Conservation (phyloP, 2,888 invertebrate species). For the Branchellion lobata region DNA sequence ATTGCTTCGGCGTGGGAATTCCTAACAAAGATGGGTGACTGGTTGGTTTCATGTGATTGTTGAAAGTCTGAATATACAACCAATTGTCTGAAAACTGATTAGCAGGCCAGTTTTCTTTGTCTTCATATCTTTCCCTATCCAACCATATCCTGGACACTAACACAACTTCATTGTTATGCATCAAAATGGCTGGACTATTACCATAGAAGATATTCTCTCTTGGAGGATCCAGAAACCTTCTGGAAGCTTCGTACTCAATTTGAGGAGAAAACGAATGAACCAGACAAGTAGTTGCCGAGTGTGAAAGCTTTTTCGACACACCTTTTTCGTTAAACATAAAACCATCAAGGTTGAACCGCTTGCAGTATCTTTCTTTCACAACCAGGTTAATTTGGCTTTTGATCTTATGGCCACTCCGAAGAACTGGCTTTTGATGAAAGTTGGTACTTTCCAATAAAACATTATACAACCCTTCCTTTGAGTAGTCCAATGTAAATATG, state of each 20-base stretch:
- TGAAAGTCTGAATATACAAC: slow-evolving; percentile 53
- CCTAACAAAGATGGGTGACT: slow-evolving; percentile 53
- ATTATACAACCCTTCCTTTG: too few relatives aligned
- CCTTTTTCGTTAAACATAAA: slow-evolving; percentile 51
- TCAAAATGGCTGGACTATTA: slow-evolving; percentile 54
- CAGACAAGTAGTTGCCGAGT: slow-evolving; percentile 46
- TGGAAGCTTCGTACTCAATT: slow-evolving; percentile 52
- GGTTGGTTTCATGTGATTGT: slow-evolving; percentile 51
- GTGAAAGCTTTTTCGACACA: slow-evolving; percentile 21
- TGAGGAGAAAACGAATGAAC: slow-evolving; percentile 54
- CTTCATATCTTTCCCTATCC: slow-evolving; percentile 53
- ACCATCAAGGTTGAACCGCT: slow-evolving; percentile 49
- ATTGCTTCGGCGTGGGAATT: slow-evolving; percentile 53
- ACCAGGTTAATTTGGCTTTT: neutral
- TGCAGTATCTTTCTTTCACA: slow-evolving; percentile 40
- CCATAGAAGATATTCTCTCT: slow-evolving; percentile 52
- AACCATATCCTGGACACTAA: slow-evolving; percentile 54
- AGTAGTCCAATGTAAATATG: too few relatives aligned
- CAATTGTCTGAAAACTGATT: slow-evolving; percentile 55
- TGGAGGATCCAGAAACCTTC: slow-evolving; percentile 52
- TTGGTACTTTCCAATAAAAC: too few relatives aligned
- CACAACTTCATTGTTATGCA: slow-evolving; percentile 51
- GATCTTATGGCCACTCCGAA: too few relatives aligned
- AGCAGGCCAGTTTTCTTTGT: slow-evolving; percentile 52
- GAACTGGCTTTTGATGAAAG: too few relatives aligned